These are phyloP conservation scores for Sminthurides aquaticus DNA, from an alignment of 2,888 invertebrate species.

Conservation along the genomic window DNA sequence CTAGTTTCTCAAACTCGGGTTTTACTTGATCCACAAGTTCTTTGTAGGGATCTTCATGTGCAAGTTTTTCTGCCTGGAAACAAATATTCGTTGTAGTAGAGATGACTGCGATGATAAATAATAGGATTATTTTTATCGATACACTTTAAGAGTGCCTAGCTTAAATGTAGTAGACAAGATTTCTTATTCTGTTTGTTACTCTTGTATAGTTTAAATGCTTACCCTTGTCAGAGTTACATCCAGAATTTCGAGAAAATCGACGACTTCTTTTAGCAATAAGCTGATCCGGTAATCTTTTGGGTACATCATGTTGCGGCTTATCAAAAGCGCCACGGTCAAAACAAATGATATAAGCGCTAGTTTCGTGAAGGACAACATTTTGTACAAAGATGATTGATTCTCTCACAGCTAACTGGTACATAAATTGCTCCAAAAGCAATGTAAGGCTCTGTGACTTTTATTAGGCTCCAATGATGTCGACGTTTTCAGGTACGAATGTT, in stretches of 20 bases:
- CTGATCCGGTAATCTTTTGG: conserved; percentile 14
- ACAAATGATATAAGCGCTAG: neutral
- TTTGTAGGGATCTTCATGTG: conserved; percentile 29
- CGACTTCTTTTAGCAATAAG: conserved; percentile 11
- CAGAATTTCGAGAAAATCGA: conserved; percentile 9
- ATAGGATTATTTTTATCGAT: no score
- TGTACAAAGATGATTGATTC: no score
- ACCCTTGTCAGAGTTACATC: conserved; percentile 14
- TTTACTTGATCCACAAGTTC: conserved; percentile 31
- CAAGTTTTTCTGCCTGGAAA: conserved; percentile 28
- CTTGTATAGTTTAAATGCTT: no score
- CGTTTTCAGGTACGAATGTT: no score
- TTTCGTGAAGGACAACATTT: neutral
- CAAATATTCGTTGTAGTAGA: neutral
- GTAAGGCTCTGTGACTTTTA: no score
- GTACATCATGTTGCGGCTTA: neutral
- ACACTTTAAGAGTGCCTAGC: no score
- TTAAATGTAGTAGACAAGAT: no score
- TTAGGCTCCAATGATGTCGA: no score
- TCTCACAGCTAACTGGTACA: no score
- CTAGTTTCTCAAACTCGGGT: conserved; percentile 34
- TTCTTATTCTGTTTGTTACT: no score
- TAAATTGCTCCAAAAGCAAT: no score
- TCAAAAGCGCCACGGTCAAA: neutral
- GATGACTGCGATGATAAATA: no score